phyloP scores from a whole-genome alignment of 2,797 vertebrate genomes.

The Odontamblyopus lacepedii region DNA sequence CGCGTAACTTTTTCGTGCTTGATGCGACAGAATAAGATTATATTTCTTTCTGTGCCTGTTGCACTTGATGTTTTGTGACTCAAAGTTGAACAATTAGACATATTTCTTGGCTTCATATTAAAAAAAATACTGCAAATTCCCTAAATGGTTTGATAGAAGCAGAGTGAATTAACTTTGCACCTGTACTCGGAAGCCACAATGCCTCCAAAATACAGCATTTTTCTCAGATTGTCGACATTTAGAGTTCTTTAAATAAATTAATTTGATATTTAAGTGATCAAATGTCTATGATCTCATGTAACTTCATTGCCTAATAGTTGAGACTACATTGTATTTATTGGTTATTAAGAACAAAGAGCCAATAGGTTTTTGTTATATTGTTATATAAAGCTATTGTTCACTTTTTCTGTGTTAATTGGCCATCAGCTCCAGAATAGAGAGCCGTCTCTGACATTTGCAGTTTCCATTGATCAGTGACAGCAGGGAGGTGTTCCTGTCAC shows the following conservation, averaged over 20 bases:
- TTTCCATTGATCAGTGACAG: conserved; percentile 23
- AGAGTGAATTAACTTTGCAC: background rate
- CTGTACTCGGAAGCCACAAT: background rate
- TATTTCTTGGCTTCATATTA: background rate
- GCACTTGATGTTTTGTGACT: background rate
- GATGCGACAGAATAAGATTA: no score
- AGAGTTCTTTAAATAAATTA: no score
- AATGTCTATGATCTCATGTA: no score
- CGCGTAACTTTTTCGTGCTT: conserved; percentile 33
- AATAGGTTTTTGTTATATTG: background rate
- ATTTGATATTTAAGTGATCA: no score
- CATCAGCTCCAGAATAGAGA: background rate
- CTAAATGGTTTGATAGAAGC: background rate
- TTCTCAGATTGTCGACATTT: no score
- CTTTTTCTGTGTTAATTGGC: background rate
- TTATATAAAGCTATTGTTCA: background rate
- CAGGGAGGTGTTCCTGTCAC: conserved; percentile 5
- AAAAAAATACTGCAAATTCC: no score
- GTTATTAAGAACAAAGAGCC: no score
- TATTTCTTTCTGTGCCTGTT: background rate
- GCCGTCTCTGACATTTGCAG: conserved; percentile 21
- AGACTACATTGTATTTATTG: no score
- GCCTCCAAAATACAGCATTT: no score
- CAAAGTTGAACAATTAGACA: background rate
- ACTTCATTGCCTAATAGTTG: no score